These are phyloP conservation scores for Lepilemur ruficaudatus DNA, from an alignment of 2,797 vertebrate genomes.

Conservation along the genomic window DNA sequence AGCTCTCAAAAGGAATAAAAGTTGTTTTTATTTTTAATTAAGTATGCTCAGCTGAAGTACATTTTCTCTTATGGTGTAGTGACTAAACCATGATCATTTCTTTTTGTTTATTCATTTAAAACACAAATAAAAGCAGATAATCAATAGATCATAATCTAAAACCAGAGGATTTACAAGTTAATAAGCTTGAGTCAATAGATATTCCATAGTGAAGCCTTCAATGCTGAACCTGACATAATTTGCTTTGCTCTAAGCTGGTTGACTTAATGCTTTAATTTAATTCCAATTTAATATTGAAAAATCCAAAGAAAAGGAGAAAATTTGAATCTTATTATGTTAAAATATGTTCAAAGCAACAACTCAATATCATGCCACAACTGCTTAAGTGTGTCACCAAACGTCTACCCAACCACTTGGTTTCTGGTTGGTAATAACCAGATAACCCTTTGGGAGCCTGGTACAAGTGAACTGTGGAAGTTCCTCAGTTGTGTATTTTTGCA, in stretches of 20 bases:
- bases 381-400: not conserved
- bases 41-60: conserved; percentile 37
- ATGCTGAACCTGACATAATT: conserved; percentile 66
- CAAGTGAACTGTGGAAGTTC: not conserved
- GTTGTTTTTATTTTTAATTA: conserved; percentile 71
- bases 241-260: conserved; percentile 73
- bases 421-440: not conserved
- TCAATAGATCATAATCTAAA: conserved; percentile 79
- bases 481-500: not conserved
- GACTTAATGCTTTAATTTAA: conserved; percentile 78
- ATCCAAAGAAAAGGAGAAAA: conserved; percentile 68
- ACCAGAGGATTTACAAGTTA: conserved; percentile 80
- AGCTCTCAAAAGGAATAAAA: conserved; percentile 29
- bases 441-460: not conserved
- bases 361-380: conserved; percentile 24
- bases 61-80: conserved; percentile 73
- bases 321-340: conserved; percentile 66
- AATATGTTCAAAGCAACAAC: conserved; percentile 67
- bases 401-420: not conserved
- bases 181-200: conserved; percentile 79
- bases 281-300: conserved; percentile 70
- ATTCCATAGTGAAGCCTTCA: conserved; percentile 66
- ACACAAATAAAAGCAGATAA: conserved; percentile 74
- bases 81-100: conserved; percentile 70
- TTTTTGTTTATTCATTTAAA: conserved; percentile 79